Conservation (phyloP, 2,113 vertebrate species). For the Telmatochromis sp. region DNA sequence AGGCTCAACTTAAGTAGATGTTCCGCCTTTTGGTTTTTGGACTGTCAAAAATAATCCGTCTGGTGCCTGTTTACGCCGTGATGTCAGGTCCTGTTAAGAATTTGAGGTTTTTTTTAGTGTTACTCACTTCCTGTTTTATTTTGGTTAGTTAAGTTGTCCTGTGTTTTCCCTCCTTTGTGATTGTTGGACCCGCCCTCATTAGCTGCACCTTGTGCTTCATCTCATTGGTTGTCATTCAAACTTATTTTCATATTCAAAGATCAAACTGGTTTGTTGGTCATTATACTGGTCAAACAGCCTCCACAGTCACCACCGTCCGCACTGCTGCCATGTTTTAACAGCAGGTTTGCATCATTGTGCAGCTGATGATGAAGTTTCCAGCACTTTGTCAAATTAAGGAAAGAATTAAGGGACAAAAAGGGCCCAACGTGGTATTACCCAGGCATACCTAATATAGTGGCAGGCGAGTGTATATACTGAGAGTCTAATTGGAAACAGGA, state of each 20-base stretch:
- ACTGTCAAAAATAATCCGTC: rapidly evolving
- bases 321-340: neutral
- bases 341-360: neutral
- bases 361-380: neutral
- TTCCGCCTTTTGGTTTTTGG: neutral
- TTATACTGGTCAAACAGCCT: neutral
- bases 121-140: neutral
- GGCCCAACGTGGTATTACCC: neutral
- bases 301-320: neutral
- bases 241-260: neutral
- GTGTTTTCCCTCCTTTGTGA: neutral
- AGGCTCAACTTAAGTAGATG: neutral
- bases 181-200: neutral
- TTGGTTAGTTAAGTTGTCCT: neutral
- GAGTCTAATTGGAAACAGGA: neutral
- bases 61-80: rapidly evolving
- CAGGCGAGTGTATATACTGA: neutral
- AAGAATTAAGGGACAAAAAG: neutral
- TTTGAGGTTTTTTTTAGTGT: neutral
- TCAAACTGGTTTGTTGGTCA: neutral
- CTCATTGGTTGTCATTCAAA: neutral
- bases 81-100: neutral
- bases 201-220: neutral
- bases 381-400: neutral
- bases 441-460: neutral